A percentile compares a stretch with the other conserved stretches of the same genome.
Conservation (phyloP, 2,797 vertebrate genomes). For the Moxostoma hubbsi region DNA sequence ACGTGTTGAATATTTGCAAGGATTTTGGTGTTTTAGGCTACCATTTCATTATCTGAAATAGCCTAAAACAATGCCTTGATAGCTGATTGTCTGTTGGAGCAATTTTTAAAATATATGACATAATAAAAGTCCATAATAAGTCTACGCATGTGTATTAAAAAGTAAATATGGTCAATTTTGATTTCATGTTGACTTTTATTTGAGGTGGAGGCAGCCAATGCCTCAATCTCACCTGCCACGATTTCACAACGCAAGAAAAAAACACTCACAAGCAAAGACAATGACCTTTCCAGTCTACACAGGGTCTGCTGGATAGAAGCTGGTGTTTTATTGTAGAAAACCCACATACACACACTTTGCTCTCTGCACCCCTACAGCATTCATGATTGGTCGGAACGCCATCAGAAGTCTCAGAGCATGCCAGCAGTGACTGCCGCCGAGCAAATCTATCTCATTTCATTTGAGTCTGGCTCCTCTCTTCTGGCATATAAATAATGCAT, state of each 20-base stretch:
- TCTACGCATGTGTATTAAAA: no score
- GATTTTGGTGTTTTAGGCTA: no score
- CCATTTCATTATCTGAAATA: no score
- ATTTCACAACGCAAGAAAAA: conserved; percentile 47
- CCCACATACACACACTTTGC: conserved; percentile 51
- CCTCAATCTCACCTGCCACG: conserved; percentile 12
- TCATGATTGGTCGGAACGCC: conserved; percentile 66
- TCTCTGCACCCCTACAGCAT: conserved; percentile 54
- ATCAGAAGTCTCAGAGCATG: conserved; percentile 65
- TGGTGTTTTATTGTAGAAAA: conserved; percentile 48
- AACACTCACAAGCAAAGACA: conserved; percentile 53
- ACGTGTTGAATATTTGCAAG: no score
- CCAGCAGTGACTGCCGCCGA: conserved; percentile 57
- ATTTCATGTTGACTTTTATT: not conserved
- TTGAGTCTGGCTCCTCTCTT: conserved; percentile 49
- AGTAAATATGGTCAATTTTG: not conserved
- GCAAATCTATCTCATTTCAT: conserved; percentile 47
- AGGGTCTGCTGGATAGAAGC: conserved; percentile 55
- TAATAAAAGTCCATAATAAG: no score
- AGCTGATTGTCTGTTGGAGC: no score
- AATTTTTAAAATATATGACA: no score
- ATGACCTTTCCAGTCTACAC: conserved; percentile 65
- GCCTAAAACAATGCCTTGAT: no score
- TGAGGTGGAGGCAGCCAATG: not conserved
- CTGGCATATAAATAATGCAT: conserved; percentile 76